Evolutionary conservation across 1,140 invertebrate genomes (phyloP), one percentile per base, ranked within the genome.

Genomic region (Muscidifurax raptorellus): DNA sequence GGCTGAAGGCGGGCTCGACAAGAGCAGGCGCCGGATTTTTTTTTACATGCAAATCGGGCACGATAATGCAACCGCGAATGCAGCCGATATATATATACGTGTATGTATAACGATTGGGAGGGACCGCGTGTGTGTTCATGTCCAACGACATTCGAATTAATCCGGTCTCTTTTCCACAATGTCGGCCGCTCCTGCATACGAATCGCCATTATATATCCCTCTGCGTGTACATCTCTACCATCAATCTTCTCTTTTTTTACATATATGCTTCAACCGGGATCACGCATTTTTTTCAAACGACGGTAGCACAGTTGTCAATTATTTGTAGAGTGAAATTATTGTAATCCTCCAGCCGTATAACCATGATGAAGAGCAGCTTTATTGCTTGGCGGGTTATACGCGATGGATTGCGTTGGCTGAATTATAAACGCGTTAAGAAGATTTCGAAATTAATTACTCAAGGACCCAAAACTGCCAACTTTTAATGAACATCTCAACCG

Each of bases 91-190:
- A 4, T 59, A 59, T 59, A 22, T 40, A 40, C 10, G 10, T 0
- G 0, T 40, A 9, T 32, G 5, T 32, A 5, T 32, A 5, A 9
- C 36, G 5, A n/a, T 5, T 2, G 18, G 52, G 52, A 59, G 52
- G 52, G 6, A 59, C 52, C 52, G 18, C 15, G 52, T n/a, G 36
- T 59, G 52, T 59, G 52, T 59, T 22, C 52, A 59, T 59, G 52
- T 59, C 13, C 71, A 22, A 72, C 30, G 71, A 36, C 71, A 72
- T 72, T 72, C 18, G 71, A 72, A 72, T 72, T 72, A 72, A 72
- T 72, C 30, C 71, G 2, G 5, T n/a, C 52, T 59, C 52, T 59
- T 59, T 59, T 59, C 52, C 22, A 22, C 15, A 59, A n/a, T 59
- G 52, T 59, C 52, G 22, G 52, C 5, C 15, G 12, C 47, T 52